Percentiles rank a stretch among this genome's conserved stretches.
phyloP scores from a whole-genome alignment of 2,797 vertebrate species.

The Tenualosa thibaudeaui region DNA sequence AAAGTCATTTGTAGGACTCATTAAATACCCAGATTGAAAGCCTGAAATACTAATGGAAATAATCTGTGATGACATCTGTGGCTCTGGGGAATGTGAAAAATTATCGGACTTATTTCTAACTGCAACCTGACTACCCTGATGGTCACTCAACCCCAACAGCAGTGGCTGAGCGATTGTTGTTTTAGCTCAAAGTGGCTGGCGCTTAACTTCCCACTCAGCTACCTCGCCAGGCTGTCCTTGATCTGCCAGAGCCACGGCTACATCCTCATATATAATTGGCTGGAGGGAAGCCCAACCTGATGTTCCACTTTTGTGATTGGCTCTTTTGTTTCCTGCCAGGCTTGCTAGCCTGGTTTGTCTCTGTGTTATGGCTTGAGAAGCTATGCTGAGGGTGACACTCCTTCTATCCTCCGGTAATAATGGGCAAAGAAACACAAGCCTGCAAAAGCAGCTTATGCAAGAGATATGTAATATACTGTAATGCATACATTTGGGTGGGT shows the following conservation, averaged over 20 bases:
- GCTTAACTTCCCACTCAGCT: not conserved
- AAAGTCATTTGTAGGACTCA: not conserved
- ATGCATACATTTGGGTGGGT: not conserved
- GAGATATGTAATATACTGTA: constrained; percentile 9
- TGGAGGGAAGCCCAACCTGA: not conserved
- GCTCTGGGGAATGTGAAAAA: not conserved
- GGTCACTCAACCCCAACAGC: not conserved
- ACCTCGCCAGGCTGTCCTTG: not conserved
- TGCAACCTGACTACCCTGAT: not conserved
- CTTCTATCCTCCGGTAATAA: not conserved
- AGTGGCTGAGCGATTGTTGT: not conserved
- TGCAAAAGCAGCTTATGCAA: not conserved
- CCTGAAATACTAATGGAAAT: not conserved
- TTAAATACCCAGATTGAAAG: not conserved
- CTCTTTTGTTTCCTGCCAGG: not conserved
- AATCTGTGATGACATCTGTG: not conserved
- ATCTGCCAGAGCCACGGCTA: not conserved
- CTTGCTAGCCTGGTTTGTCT: not conserved
- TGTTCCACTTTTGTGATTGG: constrained; percentile 4
- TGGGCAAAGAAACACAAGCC: not conserved
- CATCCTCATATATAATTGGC: not conserved
- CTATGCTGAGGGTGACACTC: not conserved
- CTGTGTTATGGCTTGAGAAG: not conserved
- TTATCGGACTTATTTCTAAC: constrained; percentile 15
- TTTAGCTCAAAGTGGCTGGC: not conserved